Percentiles rank a stretch among this genome's conserved stretches.
phyloP scores from a whole-genome alignment of 2,888 invertebrate species.

The Noctua pronuba region DNA sequence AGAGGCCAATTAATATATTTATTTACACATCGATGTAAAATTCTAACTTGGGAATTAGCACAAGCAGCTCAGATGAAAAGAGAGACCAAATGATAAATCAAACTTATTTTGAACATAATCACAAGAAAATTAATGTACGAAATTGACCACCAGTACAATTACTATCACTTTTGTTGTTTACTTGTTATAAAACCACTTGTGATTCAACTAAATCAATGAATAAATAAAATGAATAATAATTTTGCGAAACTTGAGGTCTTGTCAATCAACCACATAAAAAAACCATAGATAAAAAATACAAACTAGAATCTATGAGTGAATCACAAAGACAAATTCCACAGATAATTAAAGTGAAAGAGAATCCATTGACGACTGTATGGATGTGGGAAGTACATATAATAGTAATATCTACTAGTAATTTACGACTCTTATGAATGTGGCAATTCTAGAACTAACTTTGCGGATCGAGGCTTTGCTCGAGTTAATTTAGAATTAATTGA shows the following conservation, averaged over 20 bases:
- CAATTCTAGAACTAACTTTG: too few species aligned
- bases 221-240: slow-evolving; percentile 51
- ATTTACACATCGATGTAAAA: slow-evolving; percentile 37
- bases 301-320: slow-evolving; percentile 29
- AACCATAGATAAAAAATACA: slow-evolving; percentile 48
- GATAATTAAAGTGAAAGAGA: background rate
- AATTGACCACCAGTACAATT: slow-evolving; percentile 13
- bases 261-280: slow-evolving; percentile 66
- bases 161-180: slow-evolving; percentile 22
- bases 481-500: too few species aligned
- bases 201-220: slow-evolving; percentile 21
- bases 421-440: too few species aligned
- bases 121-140: slow-evolving; percentile 14
- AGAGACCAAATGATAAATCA: slow-evolving; percentile 34
- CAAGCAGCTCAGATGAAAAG: slow-evolving; percentile 48
- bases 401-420: too few species aligned
- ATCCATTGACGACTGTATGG: background rate
- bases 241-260: slow-evolving; percentile 64
- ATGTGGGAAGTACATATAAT: background rate
- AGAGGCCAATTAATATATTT: slow-evolving; percentile 15
- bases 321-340: slow-evolving; percentile 1
- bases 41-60: slow-evolving; percentile 34
- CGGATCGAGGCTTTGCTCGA: too few species aligned
- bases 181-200: slow-evolving; percentile 17
- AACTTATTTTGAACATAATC: slow-evolving; percentile 45